Conservation (phyloP, 2,797 vertebrate species). For the Myotis daubentonii region DNA sequence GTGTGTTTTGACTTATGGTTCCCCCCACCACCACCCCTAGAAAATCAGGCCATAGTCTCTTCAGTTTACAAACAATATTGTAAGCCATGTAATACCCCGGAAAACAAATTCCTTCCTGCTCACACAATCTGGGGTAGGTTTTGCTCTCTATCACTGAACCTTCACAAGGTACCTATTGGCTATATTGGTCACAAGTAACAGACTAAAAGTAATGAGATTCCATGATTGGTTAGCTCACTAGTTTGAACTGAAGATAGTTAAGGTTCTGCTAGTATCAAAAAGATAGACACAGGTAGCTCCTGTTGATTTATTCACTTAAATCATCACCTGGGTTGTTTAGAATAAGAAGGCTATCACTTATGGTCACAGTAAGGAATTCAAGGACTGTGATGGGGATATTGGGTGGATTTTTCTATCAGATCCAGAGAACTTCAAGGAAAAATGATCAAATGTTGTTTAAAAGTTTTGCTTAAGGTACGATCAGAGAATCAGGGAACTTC, state of each 20-base stretch:
- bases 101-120: constrained; percentile 35
- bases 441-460: neutral
- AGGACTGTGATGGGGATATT: neutral
- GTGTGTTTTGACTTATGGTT: neutral
- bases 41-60: neutral
- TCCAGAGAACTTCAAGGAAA: neutral
- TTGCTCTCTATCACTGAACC: neutral
- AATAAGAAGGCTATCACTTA: neutral
- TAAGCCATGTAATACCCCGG: neutral
- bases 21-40: neutral
- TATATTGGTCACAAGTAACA: neutral
- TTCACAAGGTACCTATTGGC: neutral
- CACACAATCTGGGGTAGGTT: neutral
- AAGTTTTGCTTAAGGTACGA: neutral
- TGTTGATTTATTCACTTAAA: neutral
- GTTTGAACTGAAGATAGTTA: neutral
- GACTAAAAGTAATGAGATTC: constrained; percentile 25
- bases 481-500: neutral
- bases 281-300: neutral
- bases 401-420: neutral
- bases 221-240: neutral
- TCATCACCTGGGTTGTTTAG: neutral
- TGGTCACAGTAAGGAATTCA: neutral
- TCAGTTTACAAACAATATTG: constrained; percentile 34
- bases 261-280: neutral